Evolutionary conservation across 2,888 invertebrate genomes (phyloP).

Genomic region (Agonum fuliginosum): DNA sequence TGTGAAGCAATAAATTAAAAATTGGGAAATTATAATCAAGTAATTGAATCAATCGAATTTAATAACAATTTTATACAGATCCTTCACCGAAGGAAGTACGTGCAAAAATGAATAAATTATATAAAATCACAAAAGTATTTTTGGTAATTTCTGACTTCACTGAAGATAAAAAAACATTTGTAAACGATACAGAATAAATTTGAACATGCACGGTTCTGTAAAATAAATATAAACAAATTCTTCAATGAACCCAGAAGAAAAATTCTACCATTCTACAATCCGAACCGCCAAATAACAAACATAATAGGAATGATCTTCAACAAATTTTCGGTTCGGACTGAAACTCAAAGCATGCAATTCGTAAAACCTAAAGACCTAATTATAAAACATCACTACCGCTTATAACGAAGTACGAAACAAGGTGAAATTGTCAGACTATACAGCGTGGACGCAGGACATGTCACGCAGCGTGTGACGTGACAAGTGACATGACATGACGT

Average conservation of each 20-base stretch:
- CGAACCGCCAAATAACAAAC: neutral
- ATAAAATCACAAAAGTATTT: slow-evolving; percentile 19
- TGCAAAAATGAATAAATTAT: slow-evolving; percentile 12
- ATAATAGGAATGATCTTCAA: slow-evolving; percentile 4
- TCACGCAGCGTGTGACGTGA: neutral
- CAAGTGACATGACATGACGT: too few relatives aligned
- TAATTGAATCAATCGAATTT: neutral
- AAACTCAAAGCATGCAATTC: slow-evolving; percentile 9
- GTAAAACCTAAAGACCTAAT: slow-evolving; percentile 32
- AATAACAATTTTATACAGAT: slow-evolving; percentile 2
- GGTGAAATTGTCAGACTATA: slow-evolving; percentile 21
- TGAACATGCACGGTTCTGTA: too few relatives aligned
- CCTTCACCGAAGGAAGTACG: neutral
- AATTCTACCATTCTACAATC: neutral
- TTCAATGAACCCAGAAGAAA: neutral
- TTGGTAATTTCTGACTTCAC: neutral
- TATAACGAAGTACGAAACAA: neutral
- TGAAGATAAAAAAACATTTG: slow-evolving; percentile 1
- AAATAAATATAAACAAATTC: neutral
- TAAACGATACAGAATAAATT: too few relatives aligned
- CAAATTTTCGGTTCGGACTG: neutral
- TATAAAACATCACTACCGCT: slow-evolving; percentile 10
- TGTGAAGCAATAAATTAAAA: neutral
- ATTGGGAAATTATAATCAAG: neutral
- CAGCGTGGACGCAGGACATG: slow-evolving; percentile 26